Evolutionary conservation across 2,888 invertebrate genomes (phyloP).

Genomic region (Metopia argyrocephala): DNA sequence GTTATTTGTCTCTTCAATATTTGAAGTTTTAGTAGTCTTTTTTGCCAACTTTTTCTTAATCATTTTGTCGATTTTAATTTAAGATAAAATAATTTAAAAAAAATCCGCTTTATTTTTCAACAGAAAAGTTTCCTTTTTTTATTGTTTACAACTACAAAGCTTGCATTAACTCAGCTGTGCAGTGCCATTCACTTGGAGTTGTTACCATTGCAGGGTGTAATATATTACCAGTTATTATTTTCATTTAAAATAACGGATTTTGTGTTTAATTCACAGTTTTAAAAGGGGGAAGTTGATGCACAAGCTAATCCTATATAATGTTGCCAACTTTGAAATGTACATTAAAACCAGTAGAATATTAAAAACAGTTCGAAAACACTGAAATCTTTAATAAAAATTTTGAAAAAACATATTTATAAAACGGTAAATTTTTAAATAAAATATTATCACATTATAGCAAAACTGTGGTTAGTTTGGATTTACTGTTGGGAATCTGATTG

Average conservation of each 20-base stretch:
- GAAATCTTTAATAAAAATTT: no score
- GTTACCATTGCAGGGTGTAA: not conserved
- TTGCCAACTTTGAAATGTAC: no score
- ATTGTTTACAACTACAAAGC: slow-evolving; percentile 2
- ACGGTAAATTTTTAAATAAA: no score
- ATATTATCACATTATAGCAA: no score
- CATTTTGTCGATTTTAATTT: slow-evolving; percentile 21
- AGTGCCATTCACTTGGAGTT: not conserved
- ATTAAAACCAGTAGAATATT: no score
- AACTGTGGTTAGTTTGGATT: no score
- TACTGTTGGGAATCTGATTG: no score
- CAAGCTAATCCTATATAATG: no score
- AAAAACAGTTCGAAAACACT: no score
- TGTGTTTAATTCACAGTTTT: not conserved
- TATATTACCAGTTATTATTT: not conserved
- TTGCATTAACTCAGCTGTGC: slow-evolving; percentile 9
- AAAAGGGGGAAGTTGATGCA: no score
- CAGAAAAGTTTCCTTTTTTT: not conserved
- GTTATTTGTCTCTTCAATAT: slow-evolving; percentile 6
- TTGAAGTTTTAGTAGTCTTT: not conserved
- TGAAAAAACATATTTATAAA: no score
- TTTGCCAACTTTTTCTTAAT: slow-evolving; percentile 43
- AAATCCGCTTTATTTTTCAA: not conserved
- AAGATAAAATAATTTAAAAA: not conserved
- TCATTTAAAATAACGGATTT: not conserved